phyloP scores from a whole-genome alignment of 2,888 invertebrate species.

The Uloborus plumipes region DNA sequence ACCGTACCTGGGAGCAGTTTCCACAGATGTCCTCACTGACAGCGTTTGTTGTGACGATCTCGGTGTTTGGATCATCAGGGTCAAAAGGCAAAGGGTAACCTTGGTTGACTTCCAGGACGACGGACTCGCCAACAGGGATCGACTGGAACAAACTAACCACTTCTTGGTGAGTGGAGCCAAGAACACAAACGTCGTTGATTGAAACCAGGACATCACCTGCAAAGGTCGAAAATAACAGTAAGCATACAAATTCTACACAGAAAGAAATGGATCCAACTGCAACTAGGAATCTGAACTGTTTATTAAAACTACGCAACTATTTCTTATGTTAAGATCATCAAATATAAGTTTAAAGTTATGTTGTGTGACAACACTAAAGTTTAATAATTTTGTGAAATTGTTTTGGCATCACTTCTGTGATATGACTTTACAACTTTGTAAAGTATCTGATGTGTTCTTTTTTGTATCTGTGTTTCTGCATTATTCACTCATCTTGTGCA shows the following conservation, averaged over 20 bases:
- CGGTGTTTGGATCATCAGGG: conserved; percentile 94
- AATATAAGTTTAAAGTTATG: too few species aligned
- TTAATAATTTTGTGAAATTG: too few species aligned
- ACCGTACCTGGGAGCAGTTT: conserved; percentile 7
- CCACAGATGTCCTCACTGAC: conserved; percentile 78
- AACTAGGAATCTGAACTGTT: background rate
- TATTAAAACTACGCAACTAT: too few species aligned
- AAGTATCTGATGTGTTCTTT: too few species aligned
- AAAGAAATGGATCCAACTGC: conserved; percentile 14
- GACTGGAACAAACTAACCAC: conserved; percentile 96
- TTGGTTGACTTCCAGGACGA: conserved; percentile 90
- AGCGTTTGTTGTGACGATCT: conserved; percentile 94
- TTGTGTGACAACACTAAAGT: too few species aligned
- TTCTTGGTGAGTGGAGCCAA: conserved; percentile 94
- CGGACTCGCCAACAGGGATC: conserved; percentile 88
- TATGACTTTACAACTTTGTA: too few species aligned
- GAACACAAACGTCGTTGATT: conserved; percentile 89
- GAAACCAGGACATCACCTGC: conserved; percentile 93
- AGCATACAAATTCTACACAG: too few species aligned
- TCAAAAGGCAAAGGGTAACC: conserved; percentile 97
- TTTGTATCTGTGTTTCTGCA: too few species aligned
- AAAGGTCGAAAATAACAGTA: conserved; percentile 25
- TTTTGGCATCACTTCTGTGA: too few species aligned
- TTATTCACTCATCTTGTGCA: too few species aligned
- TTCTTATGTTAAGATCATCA: too few species aligned